Conservation (phyloP, 1,140 invertebrate species). For the Adoxophyes honmai region DNA sequence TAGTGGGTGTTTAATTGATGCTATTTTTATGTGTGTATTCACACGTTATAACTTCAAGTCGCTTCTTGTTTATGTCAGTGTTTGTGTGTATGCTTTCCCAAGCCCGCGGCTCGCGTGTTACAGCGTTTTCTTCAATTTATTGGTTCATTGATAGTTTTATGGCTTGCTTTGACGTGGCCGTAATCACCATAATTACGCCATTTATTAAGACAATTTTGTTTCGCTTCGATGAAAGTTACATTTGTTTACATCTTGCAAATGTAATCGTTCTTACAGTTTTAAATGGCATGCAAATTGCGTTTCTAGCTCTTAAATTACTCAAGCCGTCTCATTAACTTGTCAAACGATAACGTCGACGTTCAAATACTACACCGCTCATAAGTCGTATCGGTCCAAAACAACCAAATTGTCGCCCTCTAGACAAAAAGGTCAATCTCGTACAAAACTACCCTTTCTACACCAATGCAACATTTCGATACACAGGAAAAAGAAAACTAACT, state of each 20-base stretch:
- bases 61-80: conserved; percentile 43
- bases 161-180: conserved; percentile 41
- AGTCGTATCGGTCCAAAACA: background rate
- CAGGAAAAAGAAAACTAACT: conserved; percentile 62
- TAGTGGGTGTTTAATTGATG: conserved; percentile 41
- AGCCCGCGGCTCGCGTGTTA: conserved; percentile 43
- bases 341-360: background rate
- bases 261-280: background rate
- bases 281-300: background rate
- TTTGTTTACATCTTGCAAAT: background rate
- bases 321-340: background rate
- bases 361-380: too few species aligned
- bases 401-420: conserved; percentile 23
- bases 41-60: conserved; percentile 43
- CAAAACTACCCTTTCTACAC: conserved; percentile 65
- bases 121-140: conserved; percentile 55
- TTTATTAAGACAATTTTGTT: conserved; percentile 43
- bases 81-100: conserved; percentile 51
- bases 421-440: conserved; percentile 61
- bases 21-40: conserved; percentile 51
- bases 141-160: conserved; percentile 54
- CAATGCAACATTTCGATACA: conserved; percentile 57
- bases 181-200: conserved; percentile 45
- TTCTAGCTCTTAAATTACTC: too few species aligned
- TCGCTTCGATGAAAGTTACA: conserved; percentile 24